Evolutionary conservation across 2,888 invertebrate species (phyloP), one percentile per base, ranked within the genome.

Genomic region (Drosophila recens): DNA sequence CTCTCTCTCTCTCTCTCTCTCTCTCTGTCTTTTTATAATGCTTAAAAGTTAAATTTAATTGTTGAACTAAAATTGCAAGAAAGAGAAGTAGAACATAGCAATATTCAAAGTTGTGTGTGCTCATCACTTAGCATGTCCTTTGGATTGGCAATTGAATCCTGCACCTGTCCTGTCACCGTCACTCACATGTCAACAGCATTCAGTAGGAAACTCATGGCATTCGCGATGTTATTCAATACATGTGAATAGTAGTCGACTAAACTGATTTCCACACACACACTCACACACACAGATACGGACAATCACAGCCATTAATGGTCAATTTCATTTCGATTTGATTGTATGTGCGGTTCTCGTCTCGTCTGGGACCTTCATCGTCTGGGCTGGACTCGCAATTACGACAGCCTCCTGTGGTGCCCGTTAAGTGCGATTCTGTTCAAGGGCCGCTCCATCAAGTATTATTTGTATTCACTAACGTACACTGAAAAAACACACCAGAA

Each of bases 311-410:
- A 89, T 89, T 89, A 89, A 89, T 89, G 89, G 84, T 89, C 89
- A 87, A 89, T 89, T 89, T 84, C 81, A 89, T 87, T 89, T 82
- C 83, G 82, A 85, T 90, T 90, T 83, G 87, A 78, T 81, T 89
- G 85, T 65, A 52, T 71, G 46, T 46, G 58, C 57, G 67, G 33
- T 63, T 59, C 51, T 34, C 57, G 46, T 59, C 51, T 34, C 57
- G 46, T 54, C 64, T 59, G 71, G 59, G 64, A 51, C 62, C 64
- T 52, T 61, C 54, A 53, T 66, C 66, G 71, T 73, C 73, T 80
- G 83, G 67, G 59, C 46, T 67, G 64, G 81, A 87, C 79, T 83
- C 74, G 87, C 85, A 90, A 89, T 89, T 85, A 85, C 80, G 77
- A 52, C 69, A 67, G 85, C 72, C 86, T 89, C 90, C 86, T 87